A percentile compares a stretch with the other conserved stretches of the same genome.
Evolutionary conservation across 2,113 vertebrate species (phyloP).

Genomic region (Rallus limicola): DNA sequence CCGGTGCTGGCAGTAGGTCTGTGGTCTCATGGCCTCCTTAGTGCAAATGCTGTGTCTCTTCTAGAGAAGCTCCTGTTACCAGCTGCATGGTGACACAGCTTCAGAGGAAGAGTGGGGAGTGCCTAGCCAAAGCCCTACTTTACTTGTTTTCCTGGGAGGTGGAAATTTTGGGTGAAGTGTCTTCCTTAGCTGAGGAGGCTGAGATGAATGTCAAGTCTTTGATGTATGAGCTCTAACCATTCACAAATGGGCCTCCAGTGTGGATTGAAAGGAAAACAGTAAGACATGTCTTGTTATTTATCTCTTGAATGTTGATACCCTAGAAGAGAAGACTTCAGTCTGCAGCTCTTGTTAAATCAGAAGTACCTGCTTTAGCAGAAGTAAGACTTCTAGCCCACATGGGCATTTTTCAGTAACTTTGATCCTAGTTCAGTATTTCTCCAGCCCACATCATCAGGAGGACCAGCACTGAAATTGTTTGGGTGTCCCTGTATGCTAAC

Average conservation of each 20-base stretch:
- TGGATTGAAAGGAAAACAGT: background rate
- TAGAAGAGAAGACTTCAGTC: background rate
- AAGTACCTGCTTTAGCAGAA: background rate
- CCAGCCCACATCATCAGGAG: fast-evolving
- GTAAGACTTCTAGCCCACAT: background rate
- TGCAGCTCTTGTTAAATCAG: fast-evolving
- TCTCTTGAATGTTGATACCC: background rate
- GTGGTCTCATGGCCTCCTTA: background rate
- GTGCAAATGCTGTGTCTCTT: background rate
- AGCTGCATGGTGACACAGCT: fast-evolving
- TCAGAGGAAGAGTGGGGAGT: background rate
- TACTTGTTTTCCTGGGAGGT: background rate
- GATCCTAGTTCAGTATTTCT: background rate
- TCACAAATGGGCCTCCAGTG: background rate
- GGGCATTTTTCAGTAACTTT: background rate
- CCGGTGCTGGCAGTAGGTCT: background rate
- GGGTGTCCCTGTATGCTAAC: background rate
- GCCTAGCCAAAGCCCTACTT: fast-evolving
- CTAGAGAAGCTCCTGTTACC: background rate
- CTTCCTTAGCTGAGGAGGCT: background rate
- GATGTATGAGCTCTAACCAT: fast-evolving
- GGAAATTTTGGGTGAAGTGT: too few species aligned
- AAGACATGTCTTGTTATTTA: background rate
- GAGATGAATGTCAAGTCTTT: fast-evolving
- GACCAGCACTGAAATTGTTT: background rate